phyloP scores from a whole-genome alignment of 2,797 vertebrate genomes.

The Melanotaenia parkinsoni region DNA sequence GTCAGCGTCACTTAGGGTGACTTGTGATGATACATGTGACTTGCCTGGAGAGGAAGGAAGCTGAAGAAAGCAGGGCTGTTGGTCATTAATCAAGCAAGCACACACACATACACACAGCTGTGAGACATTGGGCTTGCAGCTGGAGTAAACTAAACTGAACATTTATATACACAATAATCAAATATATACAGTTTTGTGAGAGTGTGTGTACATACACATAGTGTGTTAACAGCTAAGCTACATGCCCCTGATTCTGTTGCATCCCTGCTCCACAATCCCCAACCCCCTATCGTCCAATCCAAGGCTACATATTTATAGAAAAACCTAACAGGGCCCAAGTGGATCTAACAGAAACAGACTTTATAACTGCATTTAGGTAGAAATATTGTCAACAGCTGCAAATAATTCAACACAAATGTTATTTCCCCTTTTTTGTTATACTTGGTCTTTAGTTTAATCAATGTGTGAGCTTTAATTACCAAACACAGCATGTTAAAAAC shows the following conservation, averaged over 20 bases:
- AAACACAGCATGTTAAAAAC: neutral
- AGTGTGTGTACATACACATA: constrained; percentile 25
- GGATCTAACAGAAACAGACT: constrained; percentile 14
- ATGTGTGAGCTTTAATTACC: neutral
- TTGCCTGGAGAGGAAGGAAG: constrained; percentile 78
- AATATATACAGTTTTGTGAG: constrained; percentile 25
- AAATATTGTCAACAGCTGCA: neutral
- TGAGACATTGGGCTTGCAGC: constrained; percentile 47
- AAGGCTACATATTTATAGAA: constrained; percentile 26
- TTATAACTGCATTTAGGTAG: neutral
- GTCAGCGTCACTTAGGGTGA: constrained; percentile 72
- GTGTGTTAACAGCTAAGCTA: constrained; percentile 52
- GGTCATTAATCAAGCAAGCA: constrained; percentile 79
- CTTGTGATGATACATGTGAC: constrained; percentile 74
- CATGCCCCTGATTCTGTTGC: constrained; percentile 41
- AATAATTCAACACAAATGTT: neutral
- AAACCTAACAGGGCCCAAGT: constrained; percentile 31
- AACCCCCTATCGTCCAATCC: constrained; percentile 21
- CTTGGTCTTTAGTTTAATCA: neutral
- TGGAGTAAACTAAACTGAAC: constrained; percentile 42
- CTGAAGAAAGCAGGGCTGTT: constrained; percentile 66
- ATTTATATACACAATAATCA: constrained; percentile 38
- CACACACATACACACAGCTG: constrained; percentile 18
- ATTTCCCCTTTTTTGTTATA: neutral
- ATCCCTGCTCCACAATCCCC: constrained; percentile 21